These are phyloP conservation scores for Spheniscus mendiculus DNA, from an alignment of 2,113 vertebrate species.

Conservation along the genomic window DNA sequence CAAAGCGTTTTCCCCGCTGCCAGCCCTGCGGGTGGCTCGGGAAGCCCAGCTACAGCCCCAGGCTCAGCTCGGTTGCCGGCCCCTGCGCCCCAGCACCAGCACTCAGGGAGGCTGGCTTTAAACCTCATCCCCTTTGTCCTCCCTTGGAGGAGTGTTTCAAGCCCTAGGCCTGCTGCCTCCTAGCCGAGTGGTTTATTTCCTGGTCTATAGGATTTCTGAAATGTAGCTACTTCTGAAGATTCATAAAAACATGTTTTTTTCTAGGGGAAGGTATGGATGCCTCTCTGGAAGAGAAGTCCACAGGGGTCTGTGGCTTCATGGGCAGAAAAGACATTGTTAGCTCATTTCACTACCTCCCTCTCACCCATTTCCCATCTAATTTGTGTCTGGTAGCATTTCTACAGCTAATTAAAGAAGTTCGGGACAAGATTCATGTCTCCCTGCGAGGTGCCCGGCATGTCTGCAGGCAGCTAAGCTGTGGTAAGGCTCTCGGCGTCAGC, in stretches of 20 bases:
- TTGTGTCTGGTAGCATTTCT: neutral
- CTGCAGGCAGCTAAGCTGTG: neutral
- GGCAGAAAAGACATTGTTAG: neutral
- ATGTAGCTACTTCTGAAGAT: neutral
- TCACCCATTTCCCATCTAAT: neutral
- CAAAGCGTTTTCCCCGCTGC: fast-evolving
- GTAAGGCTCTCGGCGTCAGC: neutral
- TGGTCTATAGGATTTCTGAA: neutral
- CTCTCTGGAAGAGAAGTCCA: neutral
- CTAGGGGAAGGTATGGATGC: fast-evolving
- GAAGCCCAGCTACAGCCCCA: too few species aligned
- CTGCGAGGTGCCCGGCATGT: fast-evolving
- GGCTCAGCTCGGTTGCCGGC: fast-evolving
- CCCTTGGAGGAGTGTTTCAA: neutral
- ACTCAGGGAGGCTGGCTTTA: fast-evolving
- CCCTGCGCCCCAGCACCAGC: neutral
- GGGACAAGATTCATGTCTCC: neutral
- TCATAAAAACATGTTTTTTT: fast-evolving
- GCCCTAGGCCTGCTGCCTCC: neutral
- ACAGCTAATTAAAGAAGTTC: too few species aligned
- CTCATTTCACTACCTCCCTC: neutral
- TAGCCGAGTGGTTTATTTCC: neutral
- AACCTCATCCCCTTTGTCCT: neutral
- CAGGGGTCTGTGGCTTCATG: neutral
- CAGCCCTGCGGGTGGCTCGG: fast-evolving